These are phyloP conservation scores for Sinella curviseta DNA, from an alignment of 1,140 invertebrate genomes.

Conservation along the genomic window DNA sequence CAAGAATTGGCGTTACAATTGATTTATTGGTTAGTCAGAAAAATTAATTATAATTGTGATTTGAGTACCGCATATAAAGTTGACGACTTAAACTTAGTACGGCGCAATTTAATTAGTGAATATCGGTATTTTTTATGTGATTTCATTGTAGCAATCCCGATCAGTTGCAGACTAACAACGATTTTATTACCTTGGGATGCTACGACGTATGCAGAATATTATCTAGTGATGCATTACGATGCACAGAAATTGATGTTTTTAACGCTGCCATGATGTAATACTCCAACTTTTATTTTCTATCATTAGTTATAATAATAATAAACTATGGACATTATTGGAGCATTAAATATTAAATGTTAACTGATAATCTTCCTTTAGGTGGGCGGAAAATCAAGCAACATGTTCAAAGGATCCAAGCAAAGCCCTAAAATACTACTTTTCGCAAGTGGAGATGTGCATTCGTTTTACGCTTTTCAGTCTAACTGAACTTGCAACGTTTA, in stretches of 20 bases:
- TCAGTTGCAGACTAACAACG: not conserved
- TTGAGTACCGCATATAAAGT: no score
- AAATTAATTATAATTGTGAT: no score
- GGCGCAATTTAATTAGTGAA: not conserved
- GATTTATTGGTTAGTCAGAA: not conserved
- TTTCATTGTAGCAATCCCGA: not conserved
- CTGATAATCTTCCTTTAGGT: not conserved
- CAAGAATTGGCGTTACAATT: not conserved
- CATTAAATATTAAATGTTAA: not conserved
- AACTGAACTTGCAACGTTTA: not conserved
- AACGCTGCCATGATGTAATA: not conserved
- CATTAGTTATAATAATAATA: not conserved
- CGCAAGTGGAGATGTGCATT: not conserved
- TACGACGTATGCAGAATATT: not conserved
- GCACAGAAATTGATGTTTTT: not conserved
- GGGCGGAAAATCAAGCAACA: not conserved
- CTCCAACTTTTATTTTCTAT: not conserved
- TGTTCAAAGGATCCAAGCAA: not conserved
- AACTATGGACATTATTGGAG: not conserved
- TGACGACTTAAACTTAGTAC: not conserved
- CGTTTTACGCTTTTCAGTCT: not conserved
- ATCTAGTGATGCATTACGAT: not conserved
- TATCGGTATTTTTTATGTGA: not conserved
- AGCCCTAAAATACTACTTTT: not conserved
- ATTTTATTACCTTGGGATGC: not conserved